Evolutionary conservation across 2,797 vertebrate genomes (phyloP).

Genomic region (Trachurus trachurus): DNA sequence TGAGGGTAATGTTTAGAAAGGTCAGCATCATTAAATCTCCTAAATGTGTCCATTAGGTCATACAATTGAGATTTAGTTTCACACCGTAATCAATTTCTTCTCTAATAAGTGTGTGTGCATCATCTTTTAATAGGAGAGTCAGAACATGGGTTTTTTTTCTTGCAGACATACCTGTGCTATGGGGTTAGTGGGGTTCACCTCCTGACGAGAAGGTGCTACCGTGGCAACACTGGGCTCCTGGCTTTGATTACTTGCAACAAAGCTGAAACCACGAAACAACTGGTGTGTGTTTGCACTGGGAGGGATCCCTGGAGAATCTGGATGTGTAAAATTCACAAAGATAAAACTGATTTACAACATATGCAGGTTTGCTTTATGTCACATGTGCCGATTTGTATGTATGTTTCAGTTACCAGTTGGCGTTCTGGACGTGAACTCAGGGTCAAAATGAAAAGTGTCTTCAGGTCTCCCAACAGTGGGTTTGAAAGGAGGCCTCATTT

Average conservation of each 20-base stretch:
- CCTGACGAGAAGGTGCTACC: constrained; percentile 66
- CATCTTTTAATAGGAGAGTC: not conserved
- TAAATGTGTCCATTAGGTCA: not conserved
- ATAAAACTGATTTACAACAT: not conserved
- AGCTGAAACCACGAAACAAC: constrained; percentile 97
- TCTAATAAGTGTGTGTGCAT: not conserved
- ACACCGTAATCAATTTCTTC: not conserved
- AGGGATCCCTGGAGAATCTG: constrained; percentile 97
- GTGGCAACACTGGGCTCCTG: constrained; percentile 84
- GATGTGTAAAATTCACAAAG: constrained; percentile 22
- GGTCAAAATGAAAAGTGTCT: constrained; percentile 98
- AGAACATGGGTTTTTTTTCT: not conserved
- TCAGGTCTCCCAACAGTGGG: constrained; percentile 96
- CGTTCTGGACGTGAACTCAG: constrained; percentile 96
- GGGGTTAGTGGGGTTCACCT: constrained; percentile 86
- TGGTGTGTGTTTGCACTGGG: constrained; percentile 96
- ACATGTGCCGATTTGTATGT: not conserved
- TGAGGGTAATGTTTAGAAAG: constrained; percentile 19
- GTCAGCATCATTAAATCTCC: constrained; percentile 29
- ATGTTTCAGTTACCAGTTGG: constrained; percentile 88
- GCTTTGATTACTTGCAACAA: constrained; percentile 92
- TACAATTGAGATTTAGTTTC: constrained; percentile 30
- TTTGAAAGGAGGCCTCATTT: constrained; percentile 96
- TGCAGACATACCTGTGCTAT: constrained; percentile 90
- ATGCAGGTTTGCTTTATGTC: not conserved